Conservation (phyloP, 2,888 invertebrate species). For the Automeris io region DNA sequence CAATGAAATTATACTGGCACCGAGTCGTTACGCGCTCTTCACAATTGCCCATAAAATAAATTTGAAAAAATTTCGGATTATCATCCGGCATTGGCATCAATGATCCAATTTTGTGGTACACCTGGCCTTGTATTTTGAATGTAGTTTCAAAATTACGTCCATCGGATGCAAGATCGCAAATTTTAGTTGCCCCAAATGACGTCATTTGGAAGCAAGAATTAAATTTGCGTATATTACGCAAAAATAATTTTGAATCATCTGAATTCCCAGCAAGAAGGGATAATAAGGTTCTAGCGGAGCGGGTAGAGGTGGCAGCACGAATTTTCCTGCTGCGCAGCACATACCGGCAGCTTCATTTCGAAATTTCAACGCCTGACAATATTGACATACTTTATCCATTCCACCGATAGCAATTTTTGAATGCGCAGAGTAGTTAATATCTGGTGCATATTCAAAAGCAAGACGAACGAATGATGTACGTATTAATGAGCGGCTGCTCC, state of each 20-base stretch:
- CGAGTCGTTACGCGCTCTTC: background rate
- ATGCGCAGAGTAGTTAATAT: constrained; percentile 20
- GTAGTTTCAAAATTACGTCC: constrained; percentile 20
- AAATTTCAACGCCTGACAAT: constrained; percentile 10
- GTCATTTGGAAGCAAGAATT: constrained; percentile 20
- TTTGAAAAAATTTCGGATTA: constrained; percentile 27
- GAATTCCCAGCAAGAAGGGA: constrained; percentile 13
- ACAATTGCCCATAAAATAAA: constrained; percentile 26
- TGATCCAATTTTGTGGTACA: constrained; percentile 21
- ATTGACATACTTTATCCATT: constrained; percentile 7
- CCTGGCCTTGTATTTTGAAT: constrained; percentile 21
- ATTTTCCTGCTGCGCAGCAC: constrained; percentile 18
- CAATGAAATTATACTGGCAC: constrained; percentile 1
- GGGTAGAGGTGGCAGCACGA: constrained; percentile 12
- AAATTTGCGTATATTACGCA: constrained; percentile 13
- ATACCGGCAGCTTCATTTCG: constrained; percentile 22
- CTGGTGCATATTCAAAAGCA: constrained; percentile 22
- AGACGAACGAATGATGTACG: constrained; percentile 22
- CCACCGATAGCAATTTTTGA: constrained; percentile 20
- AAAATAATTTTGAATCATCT: constrained; percentile 17
- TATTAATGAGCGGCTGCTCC: constrained; percentile 21
- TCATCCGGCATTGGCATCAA: constrained; percentile 25
- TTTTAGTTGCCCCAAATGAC: constrained; percentile 14
- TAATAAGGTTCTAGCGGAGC: constrained; percentile 14
- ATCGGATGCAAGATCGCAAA: constrained; percentile 15